Base-by-base conservation (phyloP, 2,113 vertebrate genomes). In the Zosterops borbonicus region DNA sequence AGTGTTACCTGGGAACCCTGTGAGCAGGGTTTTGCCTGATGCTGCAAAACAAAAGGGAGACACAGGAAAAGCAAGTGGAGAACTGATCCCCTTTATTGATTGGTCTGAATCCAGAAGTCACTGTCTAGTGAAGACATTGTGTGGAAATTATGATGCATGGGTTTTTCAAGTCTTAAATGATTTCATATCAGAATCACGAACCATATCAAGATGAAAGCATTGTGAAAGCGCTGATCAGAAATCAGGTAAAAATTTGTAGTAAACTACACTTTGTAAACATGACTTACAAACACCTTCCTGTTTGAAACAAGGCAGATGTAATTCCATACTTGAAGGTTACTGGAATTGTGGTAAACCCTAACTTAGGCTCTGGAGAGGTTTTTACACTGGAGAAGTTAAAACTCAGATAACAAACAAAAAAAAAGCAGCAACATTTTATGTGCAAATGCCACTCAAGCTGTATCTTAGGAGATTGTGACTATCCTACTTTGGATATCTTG, bases 41-140 rank as follows among this genome's bases (percentile, higher is more conserved):
- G 90, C 93, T 97, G 93, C 90, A 76, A 96, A 96, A 95, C 94
- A 95, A 97, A 96, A 97, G 96, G 95, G 95, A 97, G 94, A 95
- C 95, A 93, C 86, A 94, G 87, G 78, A 92, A 96, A 95, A 87
- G 77, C 90, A 96, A 91, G 96, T 97, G 97, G 98, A 98, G 97
- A 98, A 98, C 97, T 97, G 97, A 98, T 98, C 97, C 98, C 98
- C 98, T 99, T 99, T 98, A 98, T 98, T 98, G 97, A 98, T 98
- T 98, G 98, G 97, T 98, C 98, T 98, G 98, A 98, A 98, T 97
- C 98, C 97, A 98, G 95, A 96, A 98, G 95, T 98, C 97, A 98
- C 98, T 97, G 97, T 98, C 98, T 98, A 98, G 97, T 98, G 92
- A 98, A 98, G 98, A 98, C 97, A 98, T 97, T 96, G 97, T 98